These are phyloP conservation scores for Strix aluco DNA, from an alignment of 2,113 vertebrate genomes.

Conservation along the genomic window DNA sequence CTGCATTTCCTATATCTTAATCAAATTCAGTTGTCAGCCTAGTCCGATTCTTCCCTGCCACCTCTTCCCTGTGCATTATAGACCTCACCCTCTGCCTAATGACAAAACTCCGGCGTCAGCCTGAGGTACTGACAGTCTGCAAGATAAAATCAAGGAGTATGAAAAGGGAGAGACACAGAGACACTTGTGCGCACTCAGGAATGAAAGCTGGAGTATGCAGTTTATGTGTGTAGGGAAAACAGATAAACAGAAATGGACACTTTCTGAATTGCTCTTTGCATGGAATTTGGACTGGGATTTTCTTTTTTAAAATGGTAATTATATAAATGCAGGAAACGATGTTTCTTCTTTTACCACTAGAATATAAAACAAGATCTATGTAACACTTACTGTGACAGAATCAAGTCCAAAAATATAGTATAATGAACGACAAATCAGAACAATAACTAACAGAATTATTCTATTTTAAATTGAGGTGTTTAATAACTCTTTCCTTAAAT, in stretches of 20 bases:
- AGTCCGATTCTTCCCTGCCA: not conserved
- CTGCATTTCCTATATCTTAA: not conserved
- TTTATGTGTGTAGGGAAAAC: not conserved
- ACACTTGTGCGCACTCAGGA: not conserved
- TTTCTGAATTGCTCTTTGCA: not conserved
- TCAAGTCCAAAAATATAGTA: not conserved
- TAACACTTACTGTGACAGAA: not conserved
- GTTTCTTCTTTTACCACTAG: not conserved
- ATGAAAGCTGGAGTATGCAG: not conserved
- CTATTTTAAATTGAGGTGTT: not conserved
- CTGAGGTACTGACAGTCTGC: not conserved
- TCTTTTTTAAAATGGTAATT: not conserved
- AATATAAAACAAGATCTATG: not conserved
- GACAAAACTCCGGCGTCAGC: not conserved
- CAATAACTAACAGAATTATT: not conserved
- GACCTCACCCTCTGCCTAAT: not conserved
- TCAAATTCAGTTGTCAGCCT: not conserved
- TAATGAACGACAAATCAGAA: accelerated
- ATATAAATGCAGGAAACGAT: not conserved
- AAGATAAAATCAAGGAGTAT: not conserved
- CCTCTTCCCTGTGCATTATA: not conserved
- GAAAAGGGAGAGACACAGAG: not conserved
- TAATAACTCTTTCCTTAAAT: not conserved
- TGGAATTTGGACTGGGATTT: not conserved
- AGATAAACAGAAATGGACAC: not conserved